Evolutionary conservation across 2,113 vertebrate species (phyloP), one percentile per base, ranked within the genome.

Genomic region (Menura novaehollandiae): DNA sequence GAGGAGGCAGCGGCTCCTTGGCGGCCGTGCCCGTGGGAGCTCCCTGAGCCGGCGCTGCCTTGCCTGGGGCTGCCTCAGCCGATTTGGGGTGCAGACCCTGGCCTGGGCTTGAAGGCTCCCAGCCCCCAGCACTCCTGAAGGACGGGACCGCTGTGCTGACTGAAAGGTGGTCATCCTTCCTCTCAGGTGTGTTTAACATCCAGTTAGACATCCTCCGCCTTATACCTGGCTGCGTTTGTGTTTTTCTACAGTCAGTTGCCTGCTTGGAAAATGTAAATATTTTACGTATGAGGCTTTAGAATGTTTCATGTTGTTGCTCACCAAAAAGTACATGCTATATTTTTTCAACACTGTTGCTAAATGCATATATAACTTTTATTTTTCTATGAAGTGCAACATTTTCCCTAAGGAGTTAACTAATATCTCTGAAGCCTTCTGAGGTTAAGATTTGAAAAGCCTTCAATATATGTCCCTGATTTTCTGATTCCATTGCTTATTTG

Each of bases 401-500:
- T 95, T 94, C 96, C 88, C 91, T 82, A 64, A 88, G 73, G 97
- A 97, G 83, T 97, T 95, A 97, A 78, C 56, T 88, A 96, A 95
- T 92, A 94, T 91, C 63, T 94, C 69, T 79, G 82, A 96, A 97
- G 89, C 3, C 7, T 95, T 94, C 73, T 62, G 68, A 94, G 88
- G 86, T 73, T 79, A 95, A 79, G 64, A 95, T 52, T 95, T 95
- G 94, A 94, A 92, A 96, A 97, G 69, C 88, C 93, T 69, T 96
- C 91, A 95, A 84, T 91, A 88, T 92, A 43, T 62, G 76, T 90
- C 88, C 95, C 89, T 93, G 94, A 96, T 96, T 97, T 94, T 97
- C 86, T 90, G 93, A 92, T 60, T 96, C 91, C 87, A 15, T 76
- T 97, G 91, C 89, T 97, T 97, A 97, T 97, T 97, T 97, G 89